Conservation (phyloP, 2,113 vertebrate genomes). For the Rhynchopsitta pachyrhyncha region DNA sequence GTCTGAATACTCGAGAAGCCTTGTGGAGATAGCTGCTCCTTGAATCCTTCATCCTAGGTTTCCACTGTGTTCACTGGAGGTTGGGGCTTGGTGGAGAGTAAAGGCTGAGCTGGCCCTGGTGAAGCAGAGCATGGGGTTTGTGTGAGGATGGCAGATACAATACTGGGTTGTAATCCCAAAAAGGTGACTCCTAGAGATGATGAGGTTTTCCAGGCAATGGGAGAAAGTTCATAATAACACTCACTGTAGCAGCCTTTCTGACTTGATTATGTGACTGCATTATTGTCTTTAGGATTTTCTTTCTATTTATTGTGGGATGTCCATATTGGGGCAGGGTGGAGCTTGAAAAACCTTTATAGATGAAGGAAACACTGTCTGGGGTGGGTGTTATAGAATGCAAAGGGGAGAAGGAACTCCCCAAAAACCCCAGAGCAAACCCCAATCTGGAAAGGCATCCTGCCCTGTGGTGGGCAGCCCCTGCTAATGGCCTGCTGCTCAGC, state of each 20-base stretch:
- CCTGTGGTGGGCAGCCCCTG: neutral
- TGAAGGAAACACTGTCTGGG: neutral
- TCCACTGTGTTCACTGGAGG: rapidly evolving
- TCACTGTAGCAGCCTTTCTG: neutral
- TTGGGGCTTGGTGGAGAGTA: neutral
- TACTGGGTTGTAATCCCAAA: neutral
- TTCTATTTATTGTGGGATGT: neutral
- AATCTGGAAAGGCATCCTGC: rapidly evolving
- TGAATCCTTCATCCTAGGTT: neutral
- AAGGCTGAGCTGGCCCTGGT: neutral
- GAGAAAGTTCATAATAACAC: neutral
- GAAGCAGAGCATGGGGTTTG: rapidly evolving
- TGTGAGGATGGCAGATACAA: neutral
- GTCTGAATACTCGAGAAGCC: rapidly evolving
- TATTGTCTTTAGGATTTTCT: neutral
- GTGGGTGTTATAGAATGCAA: neutral
- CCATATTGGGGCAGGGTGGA: neutral
- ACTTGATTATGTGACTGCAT: neutral
- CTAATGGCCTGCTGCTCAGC: neutral
- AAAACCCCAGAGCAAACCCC: neutral
- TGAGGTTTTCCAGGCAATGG: neutral
- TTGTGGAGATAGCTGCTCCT: neutral
- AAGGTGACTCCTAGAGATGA: neutral
- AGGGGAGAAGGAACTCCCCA: rapidly evolving
- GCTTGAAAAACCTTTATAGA: neutral